Conservation (phyloP, 2,888 invertebrate genomes). For the Camponotus fellah region DNA sequence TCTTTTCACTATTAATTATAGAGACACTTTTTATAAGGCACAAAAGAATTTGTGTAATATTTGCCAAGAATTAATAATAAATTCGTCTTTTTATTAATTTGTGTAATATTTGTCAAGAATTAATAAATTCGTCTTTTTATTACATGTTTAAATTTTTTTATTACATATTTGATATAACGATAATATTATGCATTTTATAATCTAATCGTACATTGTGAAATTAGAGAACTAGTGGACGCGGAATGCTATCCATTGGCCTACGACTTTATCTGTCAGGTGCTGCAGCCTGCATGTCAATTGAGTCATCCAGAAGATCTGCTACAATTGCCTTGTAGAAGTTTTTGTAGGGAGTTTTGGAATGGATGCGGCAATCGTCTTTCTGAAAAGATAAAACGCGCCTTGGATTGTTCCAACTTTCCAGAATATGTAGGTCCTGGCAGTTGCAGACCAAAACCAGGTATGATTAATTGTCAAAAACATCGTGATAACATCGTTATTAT, state of each 20-base stretch:
- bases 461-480: neutral
- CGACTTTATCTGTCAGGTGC: conserved; percentile 95
- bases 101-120: neutral
- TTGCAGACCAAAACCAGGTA: conserved; percentile 93
- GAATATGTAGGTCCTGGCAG: conserved; percentile 92
- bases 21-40: neutral
- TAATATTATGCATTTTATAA: neutral
- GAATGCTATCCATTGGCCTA: conserved; percentile 96
- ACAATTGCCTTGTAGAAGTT: conserved; percentile 92
- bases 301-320: conserved; percentile 87
- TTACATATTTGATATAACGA: conserved; percentile 3
- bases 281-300: conserved; percentile 92
- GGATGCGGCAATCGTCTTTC: conserved; percentile 93
- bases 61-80: neutral
- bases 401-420: conserved; percentile 93
- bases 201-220: conserved; percentile 8
- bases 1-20: conserved; percentile 5
- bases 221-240: conserved; percentile 94
- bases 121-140: neutral
- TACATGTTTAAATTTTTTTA: neutral
- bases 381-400: conserved; percentile 90
- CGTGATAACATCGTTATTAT: neutral
- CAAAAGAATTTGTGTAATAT: neutral
- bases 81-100: neutral
- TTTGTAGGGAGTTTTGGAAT: conserved; percentile 94